Percentiles rank a stretch among this genome's conserved stretches.
Evolutionary conservation across 2,888 invertebrate species (phyloP).

Genomic region (Caenorhabditis virilis): DNA sequence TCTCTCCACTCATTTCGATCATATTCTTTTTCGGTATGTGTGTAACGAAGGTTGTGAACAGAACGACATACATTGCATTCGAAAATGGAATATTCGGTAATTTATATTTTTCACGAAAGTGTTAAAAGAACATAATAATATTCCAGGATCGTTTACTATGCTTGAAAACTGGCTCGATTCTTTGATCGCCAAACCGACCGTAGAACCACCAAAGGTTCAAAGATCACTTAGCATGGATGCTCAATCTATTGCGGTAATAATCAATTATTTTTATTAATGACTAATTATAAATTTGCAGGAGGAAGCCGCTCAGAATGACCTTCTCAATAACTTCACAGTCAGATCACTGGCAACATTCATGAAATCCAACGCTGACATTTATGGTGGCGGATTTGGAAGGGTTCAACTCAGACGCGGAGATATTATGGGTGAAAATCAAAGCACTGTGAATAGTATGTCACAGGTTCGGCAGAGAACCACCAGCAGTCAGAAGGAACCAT

Average conservation of each 20-base stretch:
- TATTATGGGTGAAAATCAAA: constrained; percentile 15
- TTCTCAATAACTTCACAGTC: constrained; percentile 53
- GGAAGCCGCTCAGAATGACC: constrained; percentile 37
- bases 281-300: constrained; percentile 12
- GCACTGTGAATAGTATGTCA: constrained; percentile 25
- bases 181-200: no score
- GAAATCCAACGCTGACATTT: constrained; percentile 50
- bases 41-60: constrained; percentile 53
- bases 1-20: constrained; percentile 43
- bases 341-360: constrained; percentile 56
- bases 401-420: constrained; percentile 40
- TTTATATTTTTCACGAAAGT: background rate
- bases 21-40: constrained; percentile 56
- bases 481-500: no score
- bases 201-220: constrained; percentile 9
- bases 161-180: constrained; percentile 32
- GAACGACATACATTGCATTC: constrained; percentile 48
- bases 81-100: constrained; percentile 54
- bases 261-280: no score
- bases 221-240: constrained; percentile 25
- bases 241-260: no score
- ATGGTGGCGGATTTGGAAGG: constrained; percentile 53
- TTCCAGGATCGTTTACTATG: no score
- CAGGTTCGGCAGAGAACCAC: constrained; percentile 14
- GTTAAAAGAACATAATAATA: background rate